phyloP scores from a whole-genome alignment of 2,113 vertebrate genomes.

The Dolichallabes microphthalmus region DNA sequence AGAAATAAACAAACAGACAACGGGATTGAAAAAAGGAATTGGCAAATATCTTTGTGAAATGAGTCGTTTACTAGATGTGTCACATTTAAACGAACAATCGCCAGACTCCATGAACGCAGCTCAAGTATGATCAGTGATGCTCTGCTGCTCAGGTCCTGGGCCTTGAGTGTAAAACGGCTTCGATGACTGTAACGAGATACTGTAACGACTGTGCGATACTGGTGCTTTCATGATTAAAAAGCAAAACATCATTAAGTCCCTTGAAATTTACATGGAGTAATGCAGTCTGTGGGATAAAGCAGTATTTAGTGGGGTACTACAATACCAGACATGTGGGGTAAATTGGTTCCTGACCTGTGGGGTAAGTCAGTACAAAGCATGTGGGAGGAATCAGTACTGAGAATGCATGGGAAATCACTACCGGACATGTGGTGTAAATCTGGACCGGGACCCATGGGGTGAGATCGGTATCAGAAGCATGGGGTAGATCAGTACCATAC shows the following conservation, averaged over 20 bases:
- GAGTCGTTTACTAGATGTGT: not conserved
- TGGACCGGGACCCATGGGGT: too few species aligned
- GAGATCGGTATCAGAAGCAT: too few species aligned
- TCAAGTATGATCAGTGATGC: not conserved
- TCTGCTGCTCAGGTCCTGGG: not conserved
- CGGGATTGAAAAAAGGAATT: not conserved
- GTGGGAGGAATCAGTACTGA: too few species aligned
- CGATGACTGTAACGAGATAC: not conserved
- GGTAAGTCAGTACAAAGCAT: not conserved
- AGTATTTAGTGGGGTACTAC: not conserved
- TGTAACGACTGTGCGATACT: not conserved
- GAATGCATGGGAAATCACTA: too few species aligned
- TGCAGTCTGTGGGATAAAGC: not conserved
- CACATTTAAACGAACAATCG: not conserved
- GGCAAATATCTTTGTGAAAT: not conserved
- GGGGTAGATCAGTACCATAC: too few species aligned
- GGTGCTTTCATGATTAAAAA: not conserved
- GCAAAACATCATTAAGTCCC: not conserved
- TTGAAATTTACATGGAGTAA: not conserved
- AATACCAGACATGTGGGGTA: not conserved
- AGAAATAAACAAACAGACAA: not conserved
- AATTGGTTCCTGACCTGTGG: not conserved
- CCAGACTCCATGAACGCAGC: not conserved
- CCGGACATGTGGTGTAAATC: too few species aligned
- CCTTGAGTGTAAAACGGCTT: not conserved